Evolutionary conservation across 2,888 invertebrate species (phyloP), one percentile per base, ranked within the genome.

Genomic region (Ptychoptera contaminata): DNA sequence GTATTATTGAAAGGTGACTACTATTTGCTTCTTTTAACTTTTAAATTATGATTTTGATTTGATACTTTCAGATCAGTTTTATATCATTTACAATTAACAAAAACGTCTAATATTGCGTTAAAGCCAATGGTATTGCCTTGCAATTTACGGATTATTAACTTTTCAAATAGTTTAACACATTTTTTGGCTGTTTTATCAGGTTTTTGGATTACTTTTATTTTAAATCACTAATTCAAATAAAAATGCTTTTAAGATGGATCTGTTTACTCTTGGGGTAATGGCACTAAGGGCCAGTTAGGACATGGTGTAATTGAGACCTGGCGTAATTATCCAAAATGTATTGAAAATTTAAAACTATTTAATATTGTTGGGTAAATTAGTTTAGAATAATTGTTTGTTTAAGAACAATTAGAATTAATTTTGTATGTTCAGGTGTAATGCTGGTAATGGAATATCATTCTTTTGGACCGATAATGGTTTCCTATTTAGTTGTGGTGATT

Each of bases 221-320:
- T n/a, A n/a, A n/a, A n/a, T n/a, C n/a, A n/a, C n/a, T n/a, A n/a
- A n/a, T n/a, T n/a, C n/a, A n/a, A n/a, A n/a, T n/a, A n/a, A n/a
- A 34, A 34, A 3, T 31, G 7, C 10, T 34, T 42, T 42, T n/a
- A 23, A 62, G 79, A 81, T 56, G 69, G 71, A 16, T 63, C 72
- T 34, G 77, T 79, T 2, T 82, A 73, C 56, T 70, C 74, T 1
- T 82, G 82, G 80, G 82, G 82, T 14, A 73, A 75, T 54, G 78
- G 78, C 15, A 60, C 63, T 8, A 67, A 70, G 54, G 82, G 82
- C 1, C 79, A 82, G 57, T 62, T 83, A 40, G 82, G 79, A 0
- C 65, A 71, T 36, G 71, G 69, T 16, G 61, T 65, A 7, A 52
- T 67, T 8, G 67, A 69, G 49, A 58, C 62, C 2, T 73, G 71